phyloP scores from a whole-genome alignment of 2,113 vertebrate genomes.

The Anoplopoma fimbria region DNA sequence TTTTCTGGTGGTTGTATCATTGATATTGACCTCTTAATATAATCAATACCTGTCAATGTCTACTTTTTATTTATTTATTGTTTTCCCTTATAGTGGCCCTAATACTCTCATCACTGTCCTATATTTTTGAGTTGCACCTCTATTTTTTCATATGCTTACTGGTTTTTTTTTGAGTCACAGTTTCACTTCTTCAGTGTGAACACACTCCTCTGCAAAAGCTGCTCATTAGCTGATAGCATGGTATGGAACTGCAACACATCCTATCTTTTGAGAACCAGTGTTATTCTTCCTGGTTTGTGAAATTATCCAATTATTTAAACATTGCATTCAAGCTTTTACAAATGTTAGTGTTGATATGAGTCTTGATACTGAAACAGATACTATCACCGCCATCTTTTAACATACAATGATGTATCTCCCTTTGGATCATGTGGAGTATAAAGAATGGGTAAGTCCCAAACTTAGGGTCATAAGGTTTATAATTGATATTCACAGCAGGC shows the following conservation, averaged over 20 bases:
- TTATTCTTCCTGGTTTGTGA: background rate
- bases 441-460: slow-evolving; percentile 35
- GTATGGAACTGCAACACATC: background rate
- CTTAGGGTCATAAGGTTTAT: slow-evolving; percentile 40
- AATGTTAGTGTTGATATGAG: background rate
- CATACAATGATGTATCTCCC: background rate
- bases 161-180: background rate
- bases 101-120: background rate
- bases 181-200: background rate
- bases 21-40: too few species aligned
- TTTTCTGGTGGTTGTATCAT: too few species aligned
- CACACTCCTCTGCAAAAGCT: background rate
- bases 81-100: background rate
- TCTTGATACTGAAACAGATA: background rate
- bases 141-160: background rate
- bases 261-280: background rate
- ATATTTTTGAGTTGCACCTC: background rate
- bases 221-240: slow-evolving; percentile 1
- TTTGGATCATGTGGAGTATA: background rate
- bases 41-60: too few species aligned
- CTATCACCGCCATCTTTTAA: background rate
- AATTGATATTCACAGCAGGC: slow-evolving; percentile 59
- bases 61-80: background rate
- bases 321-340: too few species aligned
- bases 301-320: background rate